Evolutionary conservation across 2,113 vertebrate species (phyloP).

Genomic region (Chlamydotis undulata): DNA sequence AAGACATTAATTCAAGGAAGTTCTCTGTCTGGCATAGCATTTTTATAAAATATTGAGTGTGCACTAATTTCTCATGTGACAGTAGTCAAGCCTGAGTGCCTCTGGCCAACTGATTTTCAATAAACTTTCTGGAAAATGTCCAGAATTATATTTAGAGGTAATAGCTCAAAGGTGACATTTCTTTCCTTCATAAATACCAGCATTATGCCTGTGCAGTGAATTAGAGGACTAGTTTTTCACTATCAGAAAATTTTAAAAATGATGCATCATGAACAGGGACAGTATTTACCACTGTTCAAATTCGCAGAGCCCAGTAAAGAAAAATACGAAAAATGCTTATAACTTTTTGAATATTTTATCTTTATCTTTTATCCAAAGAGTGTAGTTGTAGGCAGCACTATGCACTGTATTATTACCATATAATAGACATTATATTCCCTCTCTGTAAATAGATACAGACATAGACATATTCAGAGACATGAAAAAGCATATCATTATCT

Average conservation of each 20-base stretch:
- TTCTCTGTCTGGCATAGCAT: neutral
- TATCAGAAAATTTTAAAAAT: neutral
- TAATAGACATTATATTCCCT: neutral
- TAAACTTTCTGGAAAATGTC: neutral
- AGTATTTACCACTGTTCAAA: neutral
- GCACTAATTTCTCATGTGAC: neutral
- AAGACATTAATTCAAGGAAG: neutral
- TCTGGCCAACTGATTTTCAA: neutral
- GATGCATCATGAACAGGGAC: neutral
- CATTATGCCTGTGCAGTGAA: neutral
- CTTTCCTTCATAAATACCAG: neutral
- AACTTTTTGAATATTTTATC: neutral
- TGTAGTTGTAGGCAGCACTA: neutral
- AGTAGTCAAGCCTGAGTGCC: neutral
- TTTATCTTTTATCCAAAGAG: neutral
- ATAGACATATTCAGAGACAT: neutral
- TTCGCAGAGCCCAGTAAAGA: neutral
- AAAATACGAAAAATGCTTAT: neutral
- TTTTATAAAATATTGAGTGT: neutral
- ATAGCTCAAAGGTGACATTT: neutral
- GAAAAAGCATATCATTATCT: neutral
- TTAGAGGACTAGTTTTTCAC: neutral
- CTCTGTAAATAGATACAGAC: neutral
- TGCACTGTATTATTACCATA: neutral
- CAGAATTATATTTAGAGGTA: neutral